Percentiles rank a stretch among this genome's conserved stretches.
These are phyloP conservation scores for Uloborus diversus DNA, from an alignment of 1,140 invertebrate species.

Conservation along the genomic window DNA sequence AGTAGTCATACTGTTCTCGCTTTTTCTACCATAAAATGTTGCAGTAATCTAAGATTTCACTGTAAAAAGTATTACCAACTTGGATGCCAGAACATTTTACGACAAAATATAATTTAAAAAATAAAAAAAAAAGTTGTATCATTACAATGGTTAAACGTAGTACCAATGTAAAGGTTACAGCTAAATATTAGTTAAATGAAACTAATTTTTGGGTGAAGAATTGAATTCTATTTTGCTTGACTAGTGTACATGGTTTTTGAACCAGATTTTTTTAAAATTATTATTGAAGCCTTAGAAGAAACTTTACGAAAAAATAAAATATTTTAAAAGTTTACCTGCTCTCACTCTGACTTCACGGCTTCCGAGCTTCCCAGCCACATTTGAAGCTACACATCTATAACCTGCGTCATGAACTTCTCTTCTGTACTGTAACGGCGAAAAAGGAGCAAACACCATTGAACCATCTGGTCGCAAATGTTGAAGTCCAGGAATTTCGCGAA, in stretches of 20 bases:
- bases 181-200: too few relatives aligned
- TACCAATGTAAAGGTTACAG: too few relatives aligned
- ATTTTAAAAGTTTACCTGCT: slow-evolving; percentile 77
- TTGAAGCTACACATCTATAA: slow-evolving; percentile 87
- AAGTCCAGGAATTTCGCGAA: slow-evolving; percentile 72
- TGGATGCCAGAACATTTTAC: too few relatives aligned
- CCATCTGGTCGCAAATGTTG: slow-evolving; percentile 71
- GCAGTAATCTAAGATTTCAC: too few relatives aligned
- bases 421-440: slow-evolving; percentile 63
- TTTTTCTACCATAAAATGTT: too few relatives aligned
- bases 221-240: too few relatives aligned
- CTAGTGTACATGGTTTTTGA: not conserved
- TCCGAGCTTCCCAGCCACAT: slow-evolving; percentile 87
- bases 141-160: too few relatives aligned
- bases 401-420: slow-evolving; percentile 69
- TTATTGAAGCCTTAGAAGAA: not conserved
- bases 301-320: not conserved
- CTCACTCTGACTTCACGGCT: slow-evolving; percentile 91
- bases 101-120: too few relatives aligned
- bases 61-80: too few relatives aligned
- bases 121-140: too few relatives aligned
- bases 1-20: too few relatives aligned
- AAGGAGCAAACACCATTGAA: slow-evolving; percentile 65
- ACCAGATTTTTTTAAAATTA: not conserved
- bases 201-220: too few relatives aligned